Conservation (phyloP, 2,888 invertebrate genomes). For the Silvanus unidentatus region DNA sequence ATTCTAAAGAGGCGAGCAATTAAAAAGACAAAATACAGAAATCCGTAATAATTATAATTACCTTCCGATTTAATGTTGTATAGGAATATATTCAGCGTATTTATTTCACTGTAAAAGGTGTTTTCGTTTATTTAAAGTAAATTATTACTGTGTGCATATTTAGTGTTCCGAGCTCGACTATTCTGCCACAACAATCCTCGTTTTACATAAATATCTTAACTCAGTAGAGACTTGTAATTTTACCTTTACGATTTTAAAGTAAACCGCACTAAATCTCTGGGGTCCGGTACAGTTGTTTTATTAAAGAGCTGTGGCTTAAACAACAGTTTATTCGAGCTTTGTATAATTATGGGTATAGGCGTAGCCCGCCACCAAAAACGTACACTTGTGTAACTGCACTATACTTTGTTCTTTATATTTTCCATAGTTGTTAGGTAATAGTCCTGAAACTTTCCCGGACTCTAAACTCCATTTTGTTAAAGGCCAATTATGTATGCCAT, state of each 20-base stretch:
- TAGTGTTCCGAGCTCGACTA: neutral
- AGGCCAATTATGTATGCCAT: too few species aligned
- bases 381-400: neutral
- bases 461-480: too few species aligned
- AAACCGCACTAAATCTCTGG: conserved; percentile 42
- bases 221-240: conserved; percentile 44
- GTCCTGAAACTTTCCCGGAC: neutral
- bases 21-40: too few species aligned
- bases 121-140: conserved; percentile 3
- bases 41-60: too few species aligned
- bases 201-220: conserved; percentile 45
- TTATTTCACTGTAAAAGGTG: neutral
- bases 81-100: too few species aligned
- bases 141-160: conserved; percentile 6
- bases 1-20: too few species aligned
- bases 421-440: neutral
- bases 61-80: too few species aligned
- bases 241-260: conserved; percentile 45
- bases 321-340: conserved; percentile 25
- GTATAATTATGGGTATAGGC: conserved; percentile 29
- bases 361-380: conserved; percentile 1
- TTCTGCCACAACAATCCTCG: conserved; percentile 30
- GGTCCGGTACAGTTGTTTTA: conserved; percentile 27
- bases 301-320: conserved; percentile 20
- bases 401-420: neutral